phyloP scores from a whole-genome alignment of 2,797 vertebrate species.

The Galagoides demidoff region DNA sequence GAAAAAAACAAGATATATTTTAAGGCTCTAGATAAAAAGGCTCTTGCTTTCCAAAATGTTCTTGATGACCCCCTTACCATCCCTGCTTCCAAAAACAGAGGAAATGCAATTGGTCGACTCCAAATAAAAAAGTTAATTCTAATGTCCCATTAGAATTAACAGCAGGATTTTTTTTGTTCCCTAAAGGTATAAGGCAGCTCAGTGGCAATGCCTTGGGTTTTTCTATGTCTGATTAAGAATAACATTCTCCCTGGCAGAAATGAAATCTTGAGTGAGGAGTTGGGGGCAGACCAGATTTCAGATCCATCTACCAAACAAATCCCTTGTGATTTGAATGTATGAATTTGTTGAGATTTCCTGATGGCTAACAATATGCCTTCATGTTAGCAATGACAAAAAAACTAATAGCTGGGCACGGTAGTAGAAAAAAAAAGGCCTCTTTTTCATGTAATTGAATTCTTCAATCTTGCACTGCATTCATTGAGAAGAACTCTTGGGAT shows the following conservation, averaged over 20 bases:
- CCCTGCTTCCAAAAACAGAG: constrained; percentile 47
- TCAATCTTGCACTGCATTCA: constrained; percentile 81
- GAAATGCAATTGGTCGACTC: not conserved
- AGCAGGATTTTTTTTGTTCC: constrained; percentile 19
- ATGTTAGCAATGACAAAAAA: constrained; percentile 80
- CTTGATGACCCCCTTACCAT: not conserved
- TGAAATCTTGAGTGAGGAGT: constrained; percentile 70
- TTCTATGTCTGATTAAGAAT: constrained; percentile 68
- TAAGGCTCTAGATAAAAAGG: constrained; percentile 6
- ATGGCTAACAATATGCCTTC: constrained; percentile 81
- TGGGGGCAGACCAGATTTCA: constrained; percentile 76
- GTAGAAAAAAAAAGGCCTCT: constrained; percentile 63
- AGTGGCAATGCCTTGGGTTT: constrained; percentile 55
- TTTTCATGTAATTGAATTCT: constrained; percentile 76
- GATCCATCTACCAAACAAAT: constrained; percentile 82
- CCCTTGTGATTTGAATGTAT: constrained; percentile 82
- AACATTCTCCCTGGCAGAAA: constrained; percentile 67
- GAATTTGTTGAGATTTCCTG: constrained; percentile 80
- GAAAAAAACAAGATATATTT: not conserved
- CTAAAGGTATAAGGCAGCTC: constrained; percentile 48
- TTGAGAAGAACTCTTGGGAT: constrained; percentile 84
- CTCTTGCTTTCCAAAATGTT: not conserved
- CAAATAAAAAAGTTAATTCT: constrained; percentile 30
- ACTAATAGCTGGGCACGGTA: constrained; percentile 72
- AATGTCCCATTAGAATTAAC: constrained; percentile 53